Conservation (phyloP, 2,797 vertebrate genomes). For the Muscicapa striata region DNA sequence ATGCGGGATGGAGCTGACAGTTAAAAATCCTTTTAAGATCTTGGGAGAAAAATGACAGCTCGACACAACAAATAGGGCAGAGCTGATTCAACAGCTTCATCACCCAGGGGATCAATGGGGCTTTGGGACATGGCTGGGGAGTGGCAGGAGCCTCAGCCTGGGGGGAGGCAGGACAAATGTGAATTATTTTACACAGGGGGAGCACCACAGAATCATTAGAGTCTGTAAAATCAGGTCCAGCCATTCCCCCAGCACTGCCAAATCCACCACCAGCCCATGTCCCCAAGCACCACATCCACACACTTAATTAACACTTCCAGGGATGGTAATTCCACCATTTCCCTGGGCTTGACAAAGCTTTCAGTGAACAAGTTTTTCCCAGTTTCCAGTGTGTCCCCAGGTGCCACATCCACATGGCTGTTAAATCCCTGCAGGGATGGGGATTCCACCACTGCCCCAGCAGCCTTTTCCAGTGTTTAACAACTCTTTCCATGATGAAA, state of each 20-base stretch:
- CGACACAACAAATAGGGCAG: constrained; percentile 43
- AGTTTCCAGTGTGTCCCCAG: no score
- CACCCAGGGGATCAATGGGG: constrained; percentile 50
- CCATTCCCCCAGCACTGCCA: background rate
- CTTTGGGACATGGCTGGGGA: background rate
- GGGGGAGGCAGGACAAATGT: background rate
- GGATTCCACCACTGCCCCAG: no score
- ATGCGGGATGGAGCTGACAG: constrained; percentile 44
- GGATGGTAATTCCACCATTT: no score
- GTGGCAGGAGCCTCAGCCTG: background rate
- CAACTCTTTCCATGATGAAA: background rate
- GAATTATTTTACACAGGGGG: fast-evolving
- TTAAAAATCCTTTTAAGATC: constrained; percentile 65
- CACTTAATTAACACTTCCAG: no score
- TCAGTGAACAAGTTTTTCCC: no score
- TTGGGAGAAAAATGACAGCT: constrained; percentile 60
- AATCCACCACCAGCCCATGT: background rate
- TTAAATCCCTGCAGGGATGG: background rate
- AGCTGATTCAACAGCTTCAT: constrained; percentile 53
- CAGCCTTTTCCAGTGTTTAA: background rate
- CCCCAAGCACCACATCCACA: background rate
- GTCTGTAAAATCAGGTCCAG: fast-evolving
- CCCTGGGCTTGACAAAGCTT: no score
- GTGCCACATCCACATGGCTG: fast-evolving
- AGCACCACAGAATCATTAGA: background rate